Base-by-base conservation (phyloP, 2,113 vertebrate genomes). In the Ranitomeya imitator region DNA sequence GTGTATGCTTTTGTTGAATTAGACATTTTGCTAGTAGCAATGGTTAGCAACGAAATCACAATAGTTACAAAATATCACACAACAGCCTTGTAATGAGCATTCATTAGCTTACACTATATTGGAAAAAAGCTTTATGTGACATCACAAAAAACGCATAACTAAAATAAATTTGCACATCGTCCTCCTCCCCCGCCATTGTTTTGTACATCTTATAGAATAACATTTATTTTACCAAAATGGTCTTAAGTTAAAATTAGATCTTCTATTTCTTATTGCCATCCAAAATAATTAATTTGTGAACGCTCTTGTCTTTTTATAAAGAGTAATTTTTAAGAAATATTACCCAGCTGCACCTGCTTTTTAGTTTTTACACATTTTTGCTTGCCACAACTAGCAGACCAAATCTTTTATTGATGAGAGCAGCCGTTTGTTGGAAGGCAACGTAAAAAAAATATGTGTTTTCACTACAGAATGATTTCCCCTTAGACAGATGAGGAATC, bases 261-360 rank as follows among this genome's bases (percentile, higher is more conserved):
- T 92, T 90, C 90, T 91, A 85, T 90, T 92, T 90, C 73, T 89
- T 85, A 59, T 92, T 92, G 93, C 91, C 93, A 92, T 90, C 89
- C 71, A 82, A 89, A 93, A 91, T 93, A 92, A 94, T 94, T 93
- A 93, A 93, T 93, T 93, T 90, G 90, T 78, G 91, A 87, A 89
- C 83, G 89, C 85, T 23, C 86, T 90, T 85, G 78, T 60, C 52
- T 90, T 90, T 90, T 86, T 88, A 91, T 92, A 93, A 94, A 91
- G 90, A 93, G 93, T 94, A 96, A 95, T 96, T 96, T 95, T 93
- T 94, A 92, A 95, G 94, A 95, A 95, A 93, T 94, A 95, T 93
- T 92, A 89, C 67, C 89, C 81, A 61, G 90, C 85, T 85, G 92
- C 93, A 94, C 93, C 94, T 94, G 93, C 85, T 93, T 93, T 93